Percentiles rank a stretch among this genome's conserved stretches.
phyloP scores from a whole-genome alignment of 1,140 invertebrate genomes.

The Drosophila dunni region DNA sequence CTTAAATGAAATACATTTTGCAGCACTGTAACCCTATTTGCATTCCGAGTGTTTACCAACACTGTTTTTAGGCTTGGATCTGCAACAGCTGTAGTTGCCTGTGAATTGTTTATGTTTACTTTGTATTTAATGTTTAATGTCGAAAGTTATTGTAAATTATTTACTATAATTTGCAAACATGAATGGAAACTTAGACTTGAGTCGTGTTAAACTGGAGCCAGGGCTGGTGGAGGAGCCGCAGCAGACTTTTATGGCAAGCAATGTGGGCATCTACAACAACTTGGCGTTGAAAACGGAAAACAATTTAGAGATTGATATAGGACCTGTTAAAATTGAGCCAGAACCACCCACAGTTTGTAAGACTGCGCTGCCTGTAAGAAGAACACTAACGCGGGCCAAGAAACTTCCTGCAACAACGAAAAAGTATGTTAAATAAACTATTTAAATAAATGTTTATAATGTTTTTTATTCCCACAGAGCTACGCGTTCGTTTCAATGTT shows the following conservation, averaged over 20 bases:
- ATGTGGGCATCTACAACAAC: not conserved
- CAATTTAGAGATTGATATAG: slow-evolving; percentile 15
- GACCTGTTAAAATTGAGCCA: slow-evolving; percentile 30
- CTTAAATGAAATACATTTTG: too few relatives aligned
- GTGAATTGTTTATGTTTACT: slow-evolving; percentile 20
- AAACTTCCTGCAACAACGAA: not conserved
- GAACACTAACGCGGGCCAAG: too few relatives aligned
- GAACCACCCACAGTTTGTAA: not conserved
- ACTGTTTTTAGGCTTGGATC: not conserved
- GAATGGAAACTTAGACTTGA: slow-evolving; percentile 6
- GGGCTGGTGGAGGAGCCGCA: not conserved
- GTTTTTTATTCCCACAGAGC: not conserved
- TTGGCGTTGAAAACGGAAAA: not conserved
- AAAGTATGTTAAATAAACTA: not conserved
- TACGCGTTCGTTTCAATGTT: slow-evolving; percentile 8
- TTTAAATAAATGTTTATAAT: not conserved
- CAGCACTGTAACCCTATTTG: not conserved
- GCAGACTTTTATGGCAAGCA: not conserved
- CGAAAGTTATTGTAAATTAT: not conserved
- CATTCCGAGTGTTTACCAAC: not conserved
- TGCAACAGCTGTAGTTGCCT: slow-evolving; percentile 3
- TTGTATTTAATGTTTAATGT: not conserved
- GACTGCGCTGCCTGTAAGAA: not conserved
- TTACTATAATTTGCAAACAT: not conserved
- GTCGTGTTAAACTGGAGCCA: slow-evolving; percentile 12